A percentile compares a stretch with the other conserved stretches of the same genome.
These are phyloP conservation scores for Progne subis DNA, from an alignment of 2,113 vertebrate species.

Conservation along the genomic window DNA sequence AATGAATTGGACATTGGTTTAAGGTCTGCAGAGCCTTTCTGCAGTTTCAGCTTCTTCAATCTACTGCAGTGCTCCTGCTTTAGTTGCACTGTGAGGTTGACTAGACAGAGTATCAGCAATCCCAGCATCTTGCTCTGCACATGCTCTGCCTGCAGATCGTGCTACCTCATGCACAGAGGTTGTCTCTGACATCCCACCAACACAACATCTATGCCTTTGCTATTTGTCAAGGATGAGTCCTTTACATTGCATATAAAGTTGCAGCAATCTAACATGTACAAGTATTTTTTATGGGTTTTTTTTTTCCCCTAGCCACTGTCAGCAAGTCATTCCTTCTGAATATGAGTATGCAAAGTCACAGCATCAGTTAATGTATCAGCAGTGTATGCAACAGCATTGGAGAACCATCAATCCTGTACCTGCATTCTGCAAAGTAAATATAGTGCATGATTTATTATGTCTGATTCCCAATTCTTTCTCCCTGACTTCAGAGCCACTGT, in stretches of 20 bases:
- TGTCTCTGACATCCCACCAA: background rate
- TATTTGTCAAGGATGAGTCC: slow-evolving; percentile 12
- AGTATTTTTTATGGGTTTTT: background rate
- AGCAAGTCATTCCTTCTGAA: slow-evolving; percentile 18
- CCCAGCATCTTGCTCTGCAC: background rate
- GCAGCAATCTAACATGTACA: background rate
- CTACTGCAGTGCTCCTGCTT: background rate
- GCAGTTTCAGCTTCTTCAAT: background rate
- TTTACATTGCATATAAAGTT: background rate
- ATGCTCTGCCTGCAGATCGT: background rate
- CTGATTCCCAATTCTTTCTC: background rate
- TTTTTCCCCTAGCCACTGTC: background rate
- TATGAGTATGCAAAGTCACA: slow-evolving; percentile 25
- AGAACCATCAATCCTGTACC: slow-evolving; percentile 25
- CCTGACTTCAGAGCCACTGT: background rate
- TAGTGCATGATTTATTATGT: slow-evolving; percentile 47
- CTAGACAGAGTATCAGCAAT: background rate
- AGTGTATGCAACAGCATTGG: background rate
- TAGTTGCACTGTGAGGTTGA: background rate
- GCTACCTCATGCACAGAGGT: background rate
- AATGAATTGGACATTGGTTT: background rate
- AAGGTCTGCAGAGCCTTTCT: background rate
- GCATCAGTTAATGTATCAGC: slow-evolving; percentile 30
- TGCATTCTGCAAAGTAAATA: slow-evolving; percentile 40
- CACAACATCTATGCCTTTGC: background rate